Base-by-base conservation (phyloP, 2,113 vertebrate species). In the Nyctereutes procyonoides region DNA sequence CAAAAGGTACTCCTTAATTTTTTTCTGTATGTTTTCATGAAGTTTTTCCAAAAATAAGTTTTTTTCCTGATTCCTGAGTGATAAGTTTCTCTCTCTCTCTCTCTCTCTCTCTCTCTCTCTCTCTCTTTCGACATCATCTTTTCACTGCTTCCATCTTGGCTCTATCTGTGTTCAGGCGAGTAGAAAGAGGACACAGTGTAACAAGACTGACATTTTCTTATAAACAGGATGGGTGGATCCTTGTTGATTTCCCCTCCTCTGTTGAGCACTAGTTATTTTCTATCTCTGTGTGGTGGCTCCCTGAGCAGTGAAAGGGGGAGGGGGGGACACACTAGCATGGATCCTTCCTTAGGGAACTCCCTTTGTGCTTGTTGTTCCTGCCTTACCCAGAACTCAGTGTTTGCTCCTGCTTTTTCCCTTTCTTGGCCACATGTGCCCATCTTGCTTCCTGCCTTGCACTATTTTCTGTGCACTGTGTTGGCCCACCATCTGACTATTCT, bases 41-140 rank as follows among this genome's bases (percentile, higher is more conserved):
- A 24, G 8, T 28, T 85, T 97, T 96, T 93, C 74, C 69, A 56
- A 96, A 96, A 97, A 95, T 69, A 97, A 86, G 60, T 67, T 88
- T 60, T 53, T 65, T 22, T 90, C 28, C 43, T 95, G 82, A 86
- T 93, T 28, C 51, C 22, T 92, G 63, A 91, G 48, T 86, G 86
- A 93, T 88, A 32, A 73, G n/a, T 94, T 90, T 7, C 7, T 43
- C 43, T 43, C 43, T 43, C 43, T 43, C 43, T 43, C 43, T 43
- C 43, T 43, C 43, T 43, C 43, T 43, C 43, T 43, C 43, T 43
- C 43, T 43, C 43, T 43, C 43, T 43, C 5, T 43, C 43, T 43
- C 43, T 43, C 43, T 43, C 6, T 43, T 96, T 96, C 93, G 73
- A 62, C 43, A 79, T 74, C 65, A 60, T 80, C 73, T 93, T 94